phyloP scores from a whole-genome alignment of 1,140 invertebrate genomes.

The Apolygus lucorum region DNA sequence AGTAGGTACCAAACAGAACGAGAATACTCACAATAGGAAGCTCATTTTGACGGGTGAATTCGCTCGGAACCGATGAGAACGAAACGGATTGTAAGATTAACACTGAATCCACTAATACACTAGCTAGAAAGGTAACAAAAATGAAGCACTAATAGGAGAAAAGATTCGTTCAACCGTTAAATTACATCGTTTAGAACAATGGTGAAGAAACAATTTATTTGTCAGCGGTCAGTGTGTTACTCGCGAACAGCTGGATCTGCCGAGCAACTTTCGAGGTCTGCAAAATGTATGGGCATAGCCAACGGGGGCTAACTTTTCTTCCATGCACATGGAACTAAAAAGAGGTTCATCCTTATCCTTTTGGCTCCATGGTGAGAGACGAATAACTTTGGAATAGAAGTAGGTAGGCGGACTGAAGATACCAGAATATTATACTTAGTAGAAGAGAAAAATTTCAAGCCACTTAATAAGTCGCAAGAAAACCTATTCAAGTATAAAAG shows the following conservation, averaged over 20 bases:
- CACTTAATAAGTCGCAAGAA: too few relatives aligned
- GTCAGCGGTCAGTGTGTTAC: conserved; percentile 26
- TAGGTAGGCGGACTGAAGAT: too few relatives aligned
- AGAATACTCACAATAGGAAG: conserved; percentile 29
- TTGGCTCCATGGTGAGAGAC: too few relatives aligned
- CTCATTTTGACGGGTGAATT: conserved; percentile 25
- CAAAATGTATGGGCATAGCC: too few relatives aligned
- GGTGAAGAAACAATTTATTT: conserved; percentile 22
- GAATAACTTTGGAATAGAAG: too few relatives aligned
- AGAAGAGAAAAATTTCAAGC: too few relatives aligned
- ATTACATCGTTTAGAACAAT: conserved; percentile 5
- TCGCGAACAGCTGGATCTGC: conserved; percentile 24
- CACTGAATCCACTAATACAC: neutral
- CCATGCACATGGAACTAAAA: too few relatives aligned
- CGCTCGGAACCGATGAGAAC: neutral
- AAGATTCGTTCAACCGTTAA: neutral
- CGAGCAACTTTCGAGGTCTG: too few relatives aligned
- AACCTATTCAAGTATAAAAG: too few relatives aligned
- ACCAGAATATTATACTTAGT: too few relatives aligned
- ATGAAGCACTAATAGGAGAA: neutral
- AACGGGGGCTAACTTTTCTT: too few relatives aligned
- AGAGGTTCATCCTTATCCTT: too few relatives aligned
- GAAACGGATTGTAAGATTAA: neutral
- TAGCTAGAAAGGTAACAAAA: neutral
- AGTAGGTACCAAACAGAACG: neutral